These are phyloP conservation scores for Sminthurides aquaticus DNA, from an alignment of 2,888 invertebrate genomes.

Conservation along the genomic window DNA sequence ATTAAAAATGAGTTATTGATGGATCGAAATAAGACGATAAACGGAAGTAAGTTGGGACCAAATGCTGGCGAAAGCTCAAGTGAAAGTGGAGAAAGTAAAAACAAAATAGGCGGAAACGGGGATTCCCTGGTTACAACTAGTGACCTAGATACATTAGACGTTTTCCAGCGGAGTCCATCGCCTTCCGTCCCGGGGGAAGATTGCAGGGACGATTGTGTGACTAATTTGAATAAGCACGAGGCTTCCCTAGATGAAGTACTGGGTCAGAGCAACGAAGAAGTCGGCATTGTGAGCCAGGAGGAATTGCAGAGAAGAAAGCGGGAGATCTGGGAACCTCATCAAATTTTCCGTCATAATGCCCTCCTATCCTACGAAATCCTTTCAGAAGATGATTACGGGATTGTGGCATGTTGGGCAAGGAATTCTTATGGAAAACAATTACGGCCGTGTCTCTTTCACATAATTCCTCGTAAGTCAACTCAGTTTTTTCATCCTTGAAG, in stretches of 20 bases:
- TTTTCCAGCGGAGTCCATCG: neutral
- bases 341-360: conserved; percentile 41
- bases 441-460: conserved; percentile 71
- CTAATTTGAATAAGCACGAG: conserved; percentile 3
- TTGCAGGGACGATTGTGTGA: no score
- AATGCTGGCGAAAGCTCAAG: neutral
- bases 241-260: neutral
- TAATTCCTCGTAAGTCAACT: conserved; percentile 53
- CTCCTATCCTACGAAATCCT: conserved; percentile 54
- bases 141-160: neutral
- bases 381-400: conserved; percentile 62
- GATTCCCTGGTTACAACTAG: neutral
- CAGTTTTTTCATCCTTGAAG: neutral
- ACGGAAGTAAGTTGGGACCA: neutral
- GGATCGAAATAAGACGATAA: neutral
- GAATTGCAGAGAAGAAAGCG: conserved; percentile 56
- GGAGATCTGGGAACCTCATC: conserved; percentile 59
- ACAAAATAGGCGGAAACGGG: neutral
- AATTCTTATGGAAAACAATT: conserved; percentile 74
- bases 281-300: neutral
- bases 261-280: conserved; percentile 12
- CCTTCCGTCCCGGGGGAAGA: no score
- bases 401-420: conserved; percentile 79
- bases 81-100: neutral
- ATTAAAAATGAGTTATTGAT: neutral